A percentile compares a stretch with the other conserved stretches of the same genome.
These are phyloP conservation scores for Craterocephalus amniculus DNA, from an alignment of 2,797 vertebrate genomes.

Conservation along the genomic window DNA sequence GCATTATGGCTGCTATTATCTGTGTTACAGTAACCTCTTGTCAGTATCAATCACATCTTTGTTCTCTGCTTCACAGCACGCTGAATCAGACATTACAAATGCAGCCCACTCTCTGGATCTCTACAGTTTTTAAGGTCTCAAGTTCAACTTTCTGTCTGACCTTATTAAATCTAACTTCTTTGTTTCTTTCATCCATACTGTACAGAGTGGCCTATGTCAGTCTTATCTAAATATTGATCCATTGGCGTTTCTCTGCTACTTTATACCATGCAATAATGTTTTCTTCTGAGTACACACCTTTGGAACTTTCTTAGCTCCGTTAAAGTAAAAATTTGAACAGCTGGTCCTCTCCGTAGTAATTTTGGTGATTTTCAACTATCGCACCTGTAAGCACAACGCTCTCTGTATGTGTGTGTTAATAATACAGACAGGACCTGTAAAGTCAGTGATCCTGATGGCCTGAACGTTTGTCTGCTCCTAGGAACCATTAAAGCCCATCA, in stretches of 20 bases:
- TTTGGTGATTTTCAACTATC: constrained; percentile 11
- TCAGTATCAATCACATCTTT: constrained; percentile 72
- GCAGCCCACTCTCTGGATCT: constrained; percentile 29
- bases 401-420: constrained; percentile 39
- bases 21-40: constrained; percentile 70
- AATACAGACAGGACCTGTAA: constrained; percentile 62
- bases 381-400: constrained; percentile 10
- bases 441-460: constrained; percentile 67
- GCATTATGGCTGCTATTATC: constrained; percentile 66
- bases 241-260: background rate
- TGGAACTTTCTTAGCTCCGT: background rate
- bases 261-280: background rate
- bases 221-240: background rate
- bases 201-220: constrained; percentile 21
- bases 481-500: constrained; percentile 63
- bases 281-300: background rate
- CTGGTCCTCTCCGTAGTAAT: constrained; percentile 36
- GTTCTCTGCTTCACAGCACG: constrained; percentile 48
- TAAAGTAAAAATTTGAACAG: constrained; percentile 10
- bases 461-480: constrained; percentile 64
- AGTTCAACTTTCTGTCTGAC: constrained; percentile 15
- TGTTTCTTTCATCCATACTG: constrained; percentile 25
- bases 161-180: constrained; percentile 41
- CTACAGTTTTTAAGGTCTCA: constrained; percentile 19
- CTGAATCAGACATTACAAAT: constrained; percentile 38